Conservation (phyloP, 2,797 vertebrate genomes). For the Falco columbarius region DNA sequence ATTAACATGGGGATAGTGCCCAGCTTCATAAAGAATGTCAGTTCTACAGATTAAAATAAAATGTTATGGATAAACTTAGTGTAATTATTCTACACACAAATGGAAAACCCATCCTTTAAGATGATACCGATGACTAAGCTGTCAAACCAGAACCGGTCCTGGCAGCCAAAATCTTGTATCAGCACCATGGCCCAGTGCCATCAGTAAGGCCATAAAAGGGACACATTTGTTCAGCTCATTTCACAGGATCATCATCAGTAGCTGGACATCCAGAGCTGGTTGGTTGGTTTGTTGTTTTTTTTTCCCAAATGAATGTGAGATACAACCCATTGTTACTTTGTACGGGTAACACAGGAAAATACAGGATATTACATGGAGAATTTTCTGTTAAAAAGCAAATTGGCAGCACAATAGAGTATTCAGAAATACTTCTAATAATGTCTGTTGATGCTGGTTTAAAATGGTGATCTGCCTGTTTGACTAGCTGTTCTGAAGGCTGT, state of each 20-base stretch:
- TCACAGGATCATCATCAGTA: neutral
- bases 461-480: neutral
- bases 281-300: neutral
- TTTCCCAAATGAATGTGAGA: neutral
- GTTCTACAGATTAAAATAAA: conserved; percentile 39
- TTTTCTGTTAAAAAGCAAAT: neutral
- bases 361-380: neutral
- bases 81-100: neutral
- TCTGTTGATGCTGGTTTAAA: neutral
- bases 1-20: neutral
- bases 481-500: neutral
- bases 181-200: neutral
- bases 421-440: neutral
- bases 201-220: neutral
- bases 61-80: neutral
- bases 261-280: neutral
- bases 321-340: neutral
- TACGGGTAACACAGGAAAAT: neutral
- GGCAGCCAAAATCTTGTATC: conserved; percentile 23
- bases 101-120: conserved; percentile 34
- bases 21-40: conserved; percentile 33
- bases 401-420: neutral
- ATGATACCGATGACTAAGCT: conserved; percentile 18
- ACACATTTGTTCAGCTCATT: neutral
- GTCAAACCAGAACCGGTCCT: conserved; percentile 31